Conservation (phyloP, 2,888 invertebrate species). For the Punctoribates punctum region DNA sequence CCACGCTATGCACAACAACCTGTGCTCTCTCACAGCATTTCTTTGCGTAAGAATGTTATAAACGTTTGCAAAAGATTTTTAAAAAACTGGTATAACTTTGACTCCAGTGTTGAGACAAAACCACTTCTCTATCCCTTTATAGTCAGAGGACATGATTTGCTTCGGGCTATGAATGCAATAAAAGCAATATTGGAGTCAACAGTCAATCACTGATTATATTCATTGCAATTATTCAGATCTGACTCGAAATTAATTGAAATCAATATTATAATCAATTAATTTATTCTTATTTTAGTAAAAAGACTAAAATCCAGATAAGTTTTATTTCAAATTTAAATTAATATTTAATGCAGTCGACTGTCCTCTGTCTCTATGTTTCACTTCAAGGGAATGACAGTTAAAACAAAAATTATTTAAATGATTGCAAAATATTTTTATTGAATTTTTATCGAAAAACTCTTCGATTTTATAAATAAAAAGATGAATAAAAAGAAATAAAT, state of each 20-base stretch:
- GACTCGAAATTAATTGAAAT: too few species aligned
- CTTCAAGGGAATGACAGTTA: not conserved
- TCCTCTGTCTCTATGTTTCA: too few species aligned
- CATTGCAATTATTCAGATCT: not conserved
- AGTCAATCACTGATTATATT: slow-evolving; percentile 2
- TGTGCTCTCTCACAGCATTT: not conserved
- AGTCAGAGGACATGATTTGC: slow-evolving; percentile 20
- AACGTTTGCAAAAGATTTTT: not conserved
- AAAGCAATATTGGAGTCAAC: slow-evolving; percentile 6
- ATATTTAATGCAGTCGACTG: too few species aligned
- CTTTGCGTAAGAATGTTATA: not conserved
- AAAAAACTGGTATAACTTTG: slow-evolving; percentile 16
- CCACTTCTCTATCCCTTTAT: slow-evolving; percentile 30
- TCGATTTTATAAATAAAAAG: not conserved
- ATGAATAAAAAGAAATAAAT: not conserved
- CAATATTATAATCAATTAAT: too few species aligned
- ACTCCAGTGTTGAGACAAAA: slow-evolving; percentile 14
- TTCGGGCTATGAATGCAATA: slow-evolving; percentile 16
- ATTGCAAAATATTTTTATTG: not conserved
- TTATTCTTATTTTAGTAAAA: too few species aligned
- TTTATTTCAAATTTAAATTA: too few species aligned
- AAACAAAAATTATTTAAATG: not conserved
- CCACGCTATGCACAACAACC: not conserved
- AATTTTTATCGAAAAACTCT: not conserved
- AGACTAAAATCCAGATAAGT: too few species aligned